A percentile compares a stretch with the other conserved stretches of the same genome.
These are phyloP conservation scores for Aphis gossypii DNA, from an alignment of 1,140 invertebrate species.

Conservation along the genomic window DNA sequence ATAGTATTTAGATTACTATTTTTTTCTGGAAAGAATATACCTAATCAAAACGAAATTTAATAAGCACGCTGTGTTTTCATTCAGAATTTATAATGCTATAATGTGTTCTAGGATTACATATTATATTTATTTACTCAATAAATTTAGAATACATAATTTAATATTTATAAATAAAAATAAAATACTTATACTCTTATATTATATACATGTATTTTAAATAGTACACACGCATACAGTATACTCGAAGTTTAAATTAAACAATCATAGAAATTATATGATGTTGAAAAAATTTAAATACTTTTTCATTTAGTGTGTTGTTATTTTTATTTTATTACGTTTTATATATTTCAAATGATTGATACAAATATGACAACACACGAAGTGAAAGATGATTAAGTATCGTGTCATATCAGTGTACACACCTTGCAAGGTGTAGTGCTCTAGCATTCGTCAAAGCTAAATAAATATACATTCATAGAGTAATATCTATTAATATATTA, in stretches of 20 bases:
- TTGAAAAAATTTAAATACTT: neutral
- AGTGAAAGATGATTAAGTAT: neutral
- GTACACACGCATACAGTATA: neutral
- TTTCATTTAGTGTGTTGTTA: neutral
- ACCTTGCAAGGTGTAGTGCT: neutral
- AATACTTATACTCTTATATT: neutral
- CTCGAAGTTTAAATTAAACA: neutral
- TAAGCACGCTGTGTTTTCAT: no score
- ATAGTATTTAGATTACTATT: no score
- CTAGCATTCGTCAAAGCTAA: neutral
- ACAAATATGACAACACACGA: neutral
- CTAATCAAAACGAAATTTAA: no score
- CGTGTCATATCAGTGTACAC: no score
- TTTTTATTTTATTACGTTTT: neutral
- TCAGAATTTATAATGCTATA: neutral
- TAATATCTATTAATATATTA: neutral
- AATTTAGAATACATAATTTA: neutral
- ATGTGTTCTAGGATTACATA: neutral
- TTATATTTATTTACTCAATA: neutral
- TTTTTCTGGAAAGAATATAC: no score
- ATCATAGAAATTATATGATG: neutral
- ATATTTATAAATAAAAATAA: neutral
- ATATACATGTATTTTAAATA: no score
- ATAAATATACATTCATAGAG: neutral
- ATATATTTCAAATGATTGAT: neutral